These are phyloP conservation scores for Scolanthus callimorphus DNA, from an alignment of 92 coral and sea anemone genomes.

Conservation along the genomic window DNA sequence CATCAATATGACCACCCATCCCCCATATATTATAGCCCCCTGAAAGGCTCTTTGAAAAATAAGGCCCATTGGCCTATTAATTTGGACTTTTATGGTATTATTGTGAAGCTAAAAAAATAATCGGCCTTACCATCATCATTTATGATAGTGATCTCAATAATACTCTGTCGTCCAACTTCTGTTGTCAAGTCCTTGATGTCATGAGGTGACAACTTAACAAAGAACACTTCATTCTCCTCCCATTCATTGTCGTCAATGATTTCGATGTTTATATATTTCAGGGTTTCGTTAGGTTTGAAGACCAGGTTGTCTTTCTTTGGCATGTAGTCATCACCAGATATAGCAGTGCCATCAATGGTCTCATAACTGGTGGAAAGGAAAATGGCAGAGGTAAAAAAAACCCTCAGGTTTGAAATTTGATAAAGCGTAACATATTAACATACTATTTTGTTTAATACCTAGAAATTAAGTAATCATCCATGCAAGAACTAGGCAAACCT, in stretches of 20 bases:
- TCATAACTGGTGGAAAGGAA: constrained; percentile 56
- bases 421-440: too few relatives aligned
- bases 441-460: too few relatives aligned
- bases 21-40: too few relatives aligned
- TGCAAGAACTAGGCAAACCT: too few relatives aligned
- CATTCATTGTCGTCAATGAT: constrained; percentile 96
- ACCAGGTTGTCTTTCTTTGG: constrained; percentile 83
- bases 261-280: constrained; percentile 80
- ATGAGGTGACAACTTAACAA: constrained; percentile 72
- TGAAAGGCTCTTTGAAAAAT: too few relatives aligned
- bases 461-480: too few relatives aligned
- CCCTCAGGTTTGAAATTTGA: too few relatives aligned
- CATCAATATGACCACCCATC: too few relatives aligned
- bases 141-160: constrained; percentile 88
- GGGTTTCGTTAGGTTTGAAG: constrained; percentile 87
- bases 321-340: constrained; percentile 70
- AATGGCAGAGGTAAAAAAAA: too few relatives aligned
- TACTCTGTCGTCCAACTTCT: constrained; percentile 74
- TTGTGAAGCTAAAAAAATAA: too few relatives aligned
- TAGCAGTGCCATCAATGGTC: constrained; percentile 93
- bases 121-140: constrained; percentile 94
- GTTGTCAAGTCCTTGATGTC: constrained; percentile 68
- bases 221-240: constrained; percentile 98
- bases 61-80: too few relatives aligned
- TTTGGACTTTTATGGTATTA: too few relatives aligned